Base-by-base conservation (phyloP, 2,113 vertebrate species). In the Strigops habroptila region DNA sequence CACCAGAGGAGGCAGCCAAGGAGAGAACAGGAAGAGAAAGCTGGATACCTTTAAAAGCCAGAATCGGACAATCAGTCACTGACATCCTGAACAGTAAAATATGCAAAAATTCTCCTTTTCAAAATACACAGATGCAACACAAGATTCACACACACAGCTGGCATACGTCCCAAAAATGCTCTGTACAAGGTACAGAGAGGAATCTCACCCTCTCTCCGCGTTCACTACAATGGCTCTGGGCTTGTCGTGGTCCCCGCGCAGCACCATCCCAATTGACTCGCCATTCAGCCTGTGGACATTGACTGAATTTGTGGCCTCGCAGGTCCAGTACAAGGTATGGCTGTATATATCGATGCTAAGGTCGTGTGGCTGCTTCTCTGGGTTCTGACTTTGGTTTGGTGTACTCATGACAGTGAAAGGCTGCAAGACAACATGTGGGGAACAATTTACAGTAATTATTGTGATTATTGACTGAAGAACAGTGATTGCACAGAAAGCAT, bases 251-350 rank as follows among this genome's bases (percentile, higher is more conserved):
- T 99, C 98, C 8, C 99, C 99, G 3, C 98, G 98, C 43, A 99
- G 95, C 78, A 99, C 99, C 94, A 99, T 98, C 1, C 99, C 99
- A n/a, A 99, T 97, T 1, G 95, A 91, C 6, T 98, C 97, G 2
- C 99, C 99, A 0, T 97, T 98, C 97, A 99, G 98, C 69, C 98
- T 97, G 85, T 99, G 99, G 19, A 99, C 98, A 2, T 99, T 99
- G 96, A 99, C 97, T 18, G 98, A 99, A 92, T 99, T 99, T 41
- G 98, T 98, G 67, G 97, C 98, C 97, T 99, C 99, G 2, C 99
- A 99, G 12, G 99, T 99, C 99, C 99, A 99, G 97, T 99, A 99
- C 19, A 99, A 96, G 18, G 98, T 98, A 12, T 99, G 99, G 92
- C 99, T 99, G 96, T 98, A 99, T 18, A 98, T 88, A 74, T 99